Conservation (phyloP, 1,140 invertebrate genomes). For the Ceratina australensis region DNA sequence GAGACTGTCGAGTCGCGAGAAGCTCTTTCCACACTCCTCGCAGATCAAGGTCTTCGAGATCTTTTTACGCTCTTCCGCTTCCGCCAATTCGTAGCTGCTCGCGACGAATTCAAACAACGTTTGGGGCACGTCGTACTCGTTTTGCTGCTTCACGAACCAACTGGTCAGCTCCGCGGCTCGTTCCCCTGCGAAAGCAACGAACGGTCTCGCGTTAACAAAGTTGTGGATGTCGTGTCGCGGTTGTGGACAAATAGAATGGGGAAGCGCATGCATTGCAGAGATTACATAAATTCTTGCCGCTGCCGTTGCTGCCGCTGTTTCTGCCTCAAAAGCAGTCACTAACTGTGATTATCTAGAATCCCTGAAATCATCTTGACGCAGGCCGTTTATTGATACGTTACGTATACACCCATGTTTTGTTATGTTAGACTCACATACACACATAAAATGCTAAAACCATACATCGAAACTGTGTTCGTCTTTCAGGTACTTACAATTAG, state of each 20-base stretch:
- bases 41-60: constrained; percentile 46
- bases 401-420: no score
- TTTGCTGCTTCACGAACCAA: constrained; percentile 49
- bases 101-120: constrained; percentile 48
- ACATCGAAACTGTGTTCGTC: no score
- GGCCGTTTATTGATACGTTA: no score
- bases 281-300: neutral
- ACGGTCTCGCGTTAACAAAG: constrained; percentile 12
- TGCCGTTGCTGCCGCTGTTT: neutral
- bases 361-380: no score
- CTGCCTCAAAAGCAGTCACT: neutral
- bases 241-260: neutral
- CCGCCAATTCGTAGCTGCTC: constrained; percentile 33
- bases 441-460: no score
- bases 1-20: constrained; percentile 62
- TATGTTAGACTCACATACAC: no score
- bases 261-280: constrained; percentile 8
- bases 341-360: no score
- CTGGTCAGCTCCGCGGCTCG: constrained; percentile 10
- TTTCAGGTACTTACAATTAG: no score
- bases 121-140: constrained; percentile 38
- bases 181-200: constrained; percentile 39
- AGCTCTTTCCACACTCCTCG: constrained; percentile 55
- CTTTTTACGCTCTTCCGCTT: constrained; percentile 33
- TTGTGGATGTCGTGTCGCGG: neutral